Conservation (phyloP, 2,797 vertebrate genomes). For the Sphenodon punctatus region DNA sequence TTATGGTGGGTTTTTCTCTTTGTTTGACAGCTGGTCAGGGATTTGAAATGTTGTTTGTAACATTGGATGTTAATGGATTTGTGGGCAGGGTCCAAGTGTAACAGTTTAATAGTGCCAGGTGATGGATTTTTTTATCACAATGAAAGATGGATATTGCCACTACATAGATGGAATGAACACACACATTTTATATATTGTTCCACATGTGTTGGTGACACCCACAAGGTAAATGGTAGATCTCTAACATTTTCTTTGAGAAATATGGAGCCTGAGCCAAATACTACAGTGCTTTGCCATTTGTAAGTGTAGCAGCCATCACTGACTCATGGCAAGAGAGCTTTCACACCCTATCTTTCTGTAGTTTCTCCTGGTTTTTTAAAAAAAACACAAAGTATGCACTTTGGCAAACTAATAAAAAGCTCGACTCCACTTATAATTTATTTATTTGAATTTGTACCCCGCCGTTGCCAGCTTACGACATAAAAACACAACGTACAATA, state of each 20-base stretch:
- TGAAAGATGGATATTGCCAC: fast-evolving
- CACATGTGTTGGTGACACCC: too few relatives aligned
- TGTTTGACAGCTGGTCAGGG: not conserved
- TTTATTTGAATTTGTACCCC: too few relatives aligned
- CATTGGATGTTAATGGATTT: not conserved
- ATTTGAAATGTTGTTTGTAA: not conserved
- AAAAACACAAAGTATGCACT: not conserved
- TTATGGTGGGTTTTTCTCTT: not conserved
- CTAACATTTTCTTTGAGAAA: not conserved
- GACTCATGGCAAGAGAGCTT: not conserved
- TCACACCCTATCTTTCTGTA: fast-evolving
- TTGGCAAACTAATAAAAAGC: not conserved
- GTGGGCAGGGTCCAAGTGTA: not conserved
- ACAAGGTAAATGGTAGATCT: not conserved
- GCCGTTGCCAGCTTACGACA: too few relatives aligned
- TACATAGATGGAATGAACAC: too few relatives aligned
- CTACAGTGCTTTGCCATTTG: not conserved
- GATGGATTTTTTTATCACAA: too few relatives aligned
- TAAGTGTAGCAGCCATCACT: not conserved
- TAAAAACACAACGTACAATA: too few relatives aligned
- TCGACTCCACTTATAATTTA: too few relatives aligned
- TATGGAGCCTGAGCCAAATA: not conserved
- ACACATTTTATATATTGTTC: not conserved
- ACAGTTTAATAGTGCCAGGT: too few relatives aligned
- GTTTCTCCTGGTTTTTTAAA: not conserved